Evolutionary conservation across 2,113 vertebrate species (phyloP).

Genomic region (rat (Rattus norvegicus)): GRCr8 NC_086022.1:38596001-38596500

Average conservation of each 20-base stretch:
- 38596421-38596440: background rate
- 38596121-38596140: constrained; percentile 19
- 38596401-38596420: background rate
- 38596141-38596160: constrained; percentile 1
- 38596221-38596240: background rate
- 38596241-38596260: background rate
- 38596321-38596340: background rate
- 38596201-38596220: background rate
- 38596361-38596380: background rate
- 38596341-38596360: background rate
- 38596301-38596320: background rate
- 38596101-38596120: background rate
- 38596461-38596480: background rate
- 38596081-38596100: background rate
- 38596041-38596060: background rate
- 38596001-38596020: background rate
- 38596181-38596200: constrained; percentile 4
- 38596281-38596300: background rate
- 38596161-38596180: constrained; percentile 30
- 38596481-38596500: background rate
- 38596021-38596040: background rate
- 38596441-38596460: background rate
- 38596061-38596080: background rate
- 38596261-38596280: background rate
- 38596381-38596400: too few relatives aligned